Percentiles rank a stretch among this genome's conserved stretches.
phyloP scores from a whole-genome alignment of 2,888 invertebrate genomes.

The Melinaea menophilus region DNA sequence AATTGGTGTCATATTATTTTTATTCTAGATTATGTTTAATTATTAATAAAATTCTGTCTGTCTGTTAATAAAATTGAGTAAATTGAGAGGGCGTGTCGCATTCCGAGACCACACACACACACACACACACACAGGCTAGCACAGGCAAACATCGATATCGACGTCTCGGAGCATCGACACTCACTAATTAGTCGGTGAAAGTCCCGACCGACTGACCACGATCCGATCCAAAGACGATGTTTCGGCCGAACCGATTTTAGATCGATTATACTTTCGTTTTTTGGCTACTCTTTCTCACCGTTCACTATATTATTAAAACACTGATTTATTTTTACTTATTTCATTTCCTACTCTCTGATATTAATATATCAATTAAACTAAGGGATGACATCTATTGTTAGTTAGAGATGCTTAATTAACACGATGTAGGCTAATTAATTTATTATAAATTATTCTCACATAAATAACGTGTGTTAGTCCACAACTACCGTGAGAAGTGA shows the following conservation, averaged over 20 bases:
- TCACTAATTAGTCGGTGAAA: conserved; percentile 75
- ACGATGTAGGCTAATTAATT: too few species aligned
- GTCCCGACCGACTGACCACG: conserved; percentile 76
- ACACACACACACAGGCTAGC: conserved; percentile 29
- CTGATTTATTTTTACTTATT: conserved; percentile 52
- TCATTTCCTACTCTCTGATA: neutral
- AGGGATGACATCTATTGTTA: too few species aligned
- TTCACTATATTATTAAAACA: conserved; percentile 54
- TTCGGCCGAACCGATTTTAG: conserved; percentile 72
- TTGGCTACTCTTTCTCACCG: conserved; percentile 71
- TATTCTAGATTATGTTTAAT: too few species aligned
- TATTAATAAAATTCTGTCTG: too few species aligned
- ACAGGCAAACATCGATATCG: conserved; percentile 57
- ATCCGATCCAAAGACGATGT: conserved; percentile 60
- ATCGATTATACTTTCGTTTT: conserved; percentile 77
- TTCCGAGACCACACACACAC: conserved; percentile 13
- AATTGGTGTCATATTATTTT: too few species aligned
- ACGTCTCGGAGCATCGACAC: conserved; percentile 59
- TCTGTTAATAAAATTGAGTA: too few species aligned
- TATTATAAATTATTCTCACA: too few species aligned
- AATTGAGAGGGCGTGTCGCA: neutral
- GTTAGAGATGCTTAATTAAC: too few species aligned
- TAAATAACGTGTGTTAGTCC: too few species aligned
- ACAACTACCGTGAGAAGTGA: too few species aligned
- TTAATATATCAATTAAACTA: neutral